phyloP scores from a whole-genome alignment of 2,888 invertebrate species.

The Stratiomys singularior region DNA sequence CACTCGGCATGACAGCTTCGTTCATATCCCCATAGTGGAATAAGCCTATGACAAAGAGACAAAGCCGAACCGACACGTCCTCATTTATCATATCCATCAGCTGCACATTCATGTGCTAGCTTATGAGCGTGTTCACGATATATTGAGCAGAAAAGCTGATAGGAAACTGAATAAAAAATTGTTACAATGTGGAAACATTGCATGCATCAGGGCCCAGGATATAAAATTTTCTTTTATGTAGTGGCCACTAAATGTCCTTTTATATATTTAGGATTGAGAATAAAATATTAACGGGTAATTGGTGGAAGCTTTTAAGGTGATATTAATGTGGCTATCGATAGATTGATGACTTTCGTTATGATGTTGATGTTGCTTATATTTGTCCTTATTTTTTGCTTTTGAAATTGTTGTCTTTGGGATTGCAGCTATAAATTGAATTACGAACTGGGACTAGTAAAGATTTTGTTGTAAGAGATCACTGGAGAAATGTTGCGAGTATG shows the following conservation, averaged over 20 bases:
- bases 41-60: no score
- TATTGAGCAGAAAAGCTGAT: neutral
- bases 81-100: slow-evolving; percentile 8
- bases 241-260: neutral
- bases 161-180: neutral
- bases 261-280: neutral
- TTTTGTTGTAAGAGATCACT: no score
- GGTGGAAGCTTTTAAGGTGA: neutral
- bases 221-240: neutral
- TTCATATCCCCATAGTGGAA: neutral
- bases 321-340: no score
- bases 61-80: no score
- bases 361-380: no score
- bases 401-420: no score
- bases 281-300: neutral
- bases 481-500: no score
- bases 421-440: no score
- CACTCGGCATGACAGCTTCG: neutral
- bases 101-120: neutral
- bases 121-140: neutral
- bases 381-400: no score
- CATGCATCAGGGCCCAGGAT: neutral
- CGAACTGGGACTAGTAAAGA: no score
- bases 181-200: neutral
- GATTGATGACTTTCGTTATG: no score